phyloP scores from a whole-genome alignment of 2,797 vertebrate species.

The Thunnus albacares region DNA sequence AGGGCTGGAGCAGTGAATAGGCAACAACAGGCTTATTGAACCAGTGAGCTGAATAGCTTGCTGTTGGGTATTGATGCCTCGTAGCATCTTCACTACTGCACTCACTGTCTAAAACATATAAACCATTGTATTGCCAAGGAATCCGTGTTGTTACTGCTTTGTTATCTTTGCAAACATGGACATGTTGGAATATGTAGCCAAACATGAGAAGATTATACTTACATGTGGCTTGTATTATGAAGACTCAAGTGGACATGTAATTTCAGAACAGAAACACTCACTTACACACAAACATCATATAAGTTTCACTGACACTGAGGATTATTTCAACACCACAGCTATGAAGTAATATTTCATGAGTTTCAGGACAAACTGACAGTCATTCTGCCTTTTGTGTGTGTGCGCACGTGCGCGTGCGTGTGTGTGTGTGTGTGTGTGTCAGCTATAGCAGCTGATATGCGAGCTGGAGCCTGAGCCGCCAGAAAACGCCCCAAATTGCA shows the following conservation, averaged over 20 bases:
- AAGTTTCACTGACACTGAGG: conserved; percentile 45
- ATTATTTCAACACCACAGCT: conserved; percentile 57
- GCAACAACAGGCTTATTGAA: conserved; percentile 43
- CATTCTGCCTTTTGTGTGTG: conserved; percentile 14
- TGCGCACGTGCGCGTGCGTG: conserved; percentile 13
- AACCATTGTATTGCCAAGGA: not conserved
- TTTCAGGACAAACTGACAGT: conserved; percentile 58
- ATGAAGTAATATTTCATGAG: conserved; percentile 50
- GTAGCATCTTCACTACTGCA: not conserved
- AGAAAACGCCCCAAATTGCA: conserved; percentile 84
- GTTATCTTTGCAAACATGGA: not conserved
- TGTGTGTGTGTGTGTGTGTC: conserved; percentile 28
- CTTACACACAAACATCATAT: conserved; percentile 6
- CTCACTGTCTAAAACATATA: not conserved
- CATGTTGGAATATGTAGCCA: conserved; percentile 17
- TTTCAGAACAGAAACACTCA: conserved; percentile 5
- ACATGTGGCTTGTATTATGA: not conserved
- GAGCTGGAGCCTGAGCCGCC: conserved; percentile 71
- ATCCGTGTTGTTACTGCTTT: not conserved
- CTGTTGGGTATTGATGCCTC: conserved; percentile 10
- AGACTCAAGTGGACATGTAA: conserved; percentile 13
- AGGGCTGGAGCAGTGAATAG: conserved; percentile 22
- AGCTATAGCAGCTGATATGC: conserved; percentile 67
- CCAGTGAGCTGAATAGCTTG: conserved; percentile 30
- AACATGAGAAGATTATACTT: conserved; percentile 14